These are phyloP conservation scores for Microtus ochrogaster DNA, from an alignment of 2,113 vertebrate genomes.

Conservation along the genomic window DNA sequence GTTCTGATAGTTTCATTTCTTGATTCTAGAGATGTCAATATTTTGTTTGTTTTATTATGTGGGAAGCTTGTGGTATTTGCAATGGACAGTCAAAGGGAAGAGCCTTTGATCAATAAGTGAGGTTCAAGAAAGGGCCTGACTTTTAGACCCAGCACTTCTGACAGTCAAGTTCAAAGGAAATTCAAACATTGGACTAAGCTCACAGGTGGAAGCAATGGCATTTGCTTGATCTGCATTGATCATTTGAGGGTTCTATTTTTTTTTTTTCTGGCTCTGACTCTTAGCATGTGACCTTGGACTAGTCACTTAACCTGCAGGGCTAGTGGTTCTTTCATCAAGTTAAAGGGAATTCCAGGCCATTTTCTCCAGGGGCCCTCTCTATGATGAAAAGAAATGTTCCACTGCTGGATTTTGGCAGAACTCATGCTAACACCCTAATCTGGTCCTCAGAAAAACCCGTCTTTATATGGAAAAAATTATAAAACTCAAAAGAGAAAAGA, in stretches of 20 bases:
- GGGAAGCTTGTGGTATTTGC: background rate
- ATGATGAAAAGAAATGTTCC: background rate
- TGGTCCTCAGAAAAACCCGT: slow-evolving; percentile 44
- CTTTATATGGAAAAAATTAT: slow-evolving; percentile 64
- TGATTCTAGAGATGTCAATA: background rate
- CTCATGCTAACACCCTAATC: background rate
- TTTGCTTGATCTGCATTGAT: slow-evolving; percentile 42
- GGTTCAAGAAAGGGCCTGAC: background rate
- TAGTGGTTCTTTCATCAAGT: background rate
- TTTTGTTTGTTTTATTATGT: slow-evolving; percentile 18
- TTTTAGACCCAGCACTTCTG: slow-evolving; percentile 47
- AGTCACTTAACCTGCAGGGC: slow-evolving; percentile 34
- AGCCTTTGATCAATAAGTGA: slow-evolving; percentile 37
- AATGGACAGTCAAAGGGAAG: background rate
- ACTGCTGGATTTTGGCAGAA: slow-evolving; percentile 7
- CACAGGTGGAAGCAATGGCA: background rate
- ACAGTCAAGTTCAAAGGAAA: slow-evolving; percentile 33
- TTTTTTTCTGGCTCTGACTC: slow-evolving; percentile 24
- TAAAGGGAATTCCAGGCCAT: background rate
- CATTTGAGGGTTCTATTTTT: background rate
- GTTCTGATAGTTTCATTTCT: slow-evolving; percentile 1
- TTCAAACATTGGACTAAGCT: slow-evolving; percentile 27
- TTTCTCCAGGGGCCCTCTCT: background rate
- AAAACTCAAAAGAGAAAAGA: slow-evolving; percentile 60
- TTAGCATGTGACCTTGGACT: slow-evolving; percentile 12